Conservation (phyloP, 2,797 vertebrate genomes). For the Tadarida brasiliensis region DNA sequence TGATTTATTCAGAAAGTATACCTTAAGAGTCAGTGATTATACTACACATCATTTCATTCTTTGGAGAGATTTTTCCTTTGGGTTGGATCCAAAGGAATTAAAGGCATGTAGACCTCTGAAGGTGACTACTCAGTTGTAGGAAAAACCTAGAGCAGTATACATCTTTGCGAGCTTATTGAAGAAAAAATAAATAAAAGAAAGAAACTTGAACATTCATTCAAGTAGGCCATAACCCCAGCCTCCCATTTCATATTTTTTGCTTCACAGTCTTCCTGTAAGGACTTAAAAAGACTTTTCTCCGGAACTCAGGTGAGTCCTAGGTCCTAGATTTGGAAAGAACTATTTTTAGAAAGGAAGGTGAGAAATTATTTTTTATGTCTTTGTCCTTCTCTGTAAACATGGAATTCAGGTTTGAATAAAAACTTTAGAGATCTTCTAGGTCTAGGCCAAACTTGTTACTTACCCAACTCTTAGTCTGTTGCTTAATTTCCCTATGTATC, state of each 20-base stretch:
- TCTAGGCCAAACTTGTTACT: conserved; percentile 15
- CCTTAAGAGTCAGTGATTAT: background rate
- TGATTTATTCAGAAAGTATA: conserved; percentile 5
- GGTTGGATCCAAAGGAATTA: conserved; percentile 47
- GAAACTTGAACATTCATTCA: conserved; percentile 76
- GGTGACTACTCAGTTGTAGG: conserved; percentile 52
- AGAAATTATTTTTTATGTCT: conserved; percentile 76
- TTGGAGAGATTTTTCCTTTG: conserved; percentile 52
- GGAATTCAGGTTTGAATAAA: conserved; percentile 57
- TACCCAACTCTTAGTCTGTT: background rate
- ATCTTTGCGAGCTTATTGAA: conserved; percentile 72
- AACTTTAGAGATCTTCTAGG: conserved; percentile 7
- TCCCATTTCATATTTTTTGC: conserved; percentile 85
- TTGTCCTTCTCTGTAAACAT: conserved; percentile 72
- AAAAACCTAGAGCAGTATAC: conserved; percentile 43
- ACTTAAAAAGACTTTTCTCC: conserved; percentile 85
- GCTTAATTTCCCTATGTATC: background rate
- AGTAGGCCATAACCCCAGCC: conserved; percentile 85
- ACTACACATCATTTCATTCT: conserved; percentile 9
- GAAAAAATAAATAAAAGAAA: background rate
- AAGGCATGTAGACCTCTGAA: conserved; percentile 29
- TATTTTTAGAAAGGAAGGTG: conserved; percentile 82
- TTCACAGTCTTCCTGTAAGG: conserved; percentile 85
- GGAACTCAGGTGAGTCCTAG: conserved; percentile 84
- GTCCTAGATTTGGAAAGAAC: conserved; percentile 80